Evolutionary conservation across 2,113 vertebrate genomes (phyloP).

Genomic region (Rhabdornis inornatus): DNA sequence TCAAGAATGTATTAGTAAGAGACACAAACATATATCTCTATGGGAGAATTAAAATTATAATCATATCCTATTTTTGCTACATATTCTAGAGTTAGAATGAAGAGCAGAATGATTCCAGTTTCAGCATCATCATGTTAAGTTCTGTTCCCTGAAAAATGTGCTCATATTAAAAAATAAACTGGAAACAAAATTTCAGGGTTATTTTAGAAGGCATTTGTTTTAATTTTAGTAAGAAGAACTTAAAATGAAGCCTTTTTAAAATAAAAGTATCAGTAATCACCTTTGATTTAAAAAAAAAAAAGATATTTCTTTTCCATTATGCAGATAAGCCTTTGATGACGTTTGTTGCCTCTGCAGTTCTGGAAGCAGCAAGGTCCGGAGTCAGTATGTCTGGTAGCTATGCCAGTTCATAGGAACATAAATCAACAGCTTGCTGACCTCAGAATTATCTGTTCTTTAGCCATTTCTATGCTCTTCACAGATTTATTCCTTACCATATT

Average conservation of each 20-base stretch:
- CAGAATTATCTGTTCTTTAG: not conserved
- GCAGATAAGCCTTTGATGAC: not conserved
- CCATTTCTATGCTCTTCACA: not conserved
- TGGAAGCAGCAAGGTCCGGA: not conserved
- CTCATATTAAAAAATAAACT: not conserved
- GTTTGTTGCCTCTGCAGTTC: not conserved
- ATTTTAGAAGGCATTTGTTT: not conserved
- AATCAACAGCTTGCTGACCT: not conserved
- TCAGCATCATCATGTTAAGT: not conserved
- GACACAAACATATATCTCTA: not conserved
- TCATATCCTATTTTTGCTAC: not conserved
- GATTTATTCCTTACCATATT: not conserved
- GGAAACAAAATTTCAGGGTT: not conserved
- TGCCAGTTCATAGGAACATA: not conserved
- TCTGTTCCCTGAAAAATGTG: not conserved
- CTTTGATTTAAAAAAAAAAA: not conserved
- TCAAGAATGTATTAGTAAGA: not conserved
- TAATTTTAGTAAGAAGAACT: not conserved
- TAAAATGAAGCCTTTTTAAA: not conserved
- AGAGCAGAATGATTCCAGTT: not conserved
- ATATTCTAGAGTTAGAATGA: not conserved
- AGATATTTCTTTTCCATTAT: not conserved
- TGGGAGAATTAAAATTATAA: not conserved
- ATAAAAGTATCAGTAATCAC: not conserved
- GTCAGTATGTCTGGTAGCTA: not conserved